These are phyloP conservation scores for Drosophila sp. DNA, from an alignment of 1,140 invertebrate species.

Conservation along the genomic window DNA sequence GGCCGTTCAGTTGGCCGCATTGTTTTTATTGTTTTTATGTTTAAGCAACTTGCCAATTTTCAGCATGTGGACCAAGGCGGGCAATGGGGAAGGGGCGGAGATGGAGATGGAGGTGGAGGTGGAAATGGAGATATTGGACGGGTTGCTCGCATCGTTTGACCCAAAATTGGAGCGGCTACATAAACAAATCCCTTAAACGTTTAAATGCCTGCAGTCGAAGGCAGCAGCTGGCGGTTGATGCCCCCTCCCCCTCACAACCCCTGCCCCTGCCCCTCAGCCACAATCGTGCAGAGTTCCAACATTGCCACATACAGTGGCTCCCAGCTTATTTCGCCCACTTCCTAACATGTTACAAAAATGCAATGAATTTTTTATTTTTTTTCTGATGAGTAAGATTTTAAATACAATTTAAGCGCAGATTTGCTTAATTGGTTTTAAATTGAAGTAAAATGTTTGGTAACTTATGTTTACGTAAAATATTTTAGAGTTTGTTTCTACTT, in stretches of 20 bases:
- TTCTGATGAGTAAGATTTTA: too few relatives aligned
- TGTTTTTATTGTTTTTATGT: slow-evolving; percentile 82
- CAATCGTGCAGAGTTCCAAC: slow-evolving; percentile 15
- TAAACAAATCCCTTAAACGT: slow-evolving; percentile 82
- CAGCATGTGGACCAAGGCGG: slow-evolving; percentile 31
- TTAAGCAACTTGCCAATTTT: slow-evolving; percentile 70
- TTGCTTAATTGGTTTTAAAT: too few relatives aligned
- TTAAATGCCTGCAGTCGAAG: slow-evolving; percentile 73
- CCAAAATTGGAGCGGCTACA: slow-evolving; percentile 55
- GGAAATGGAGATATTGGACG: not conserved
- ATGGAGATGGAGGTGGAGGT: not conserved
- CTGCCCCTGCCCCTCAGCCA: too few relatives aligned
- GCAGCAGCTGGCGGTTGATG: slow-evolving; percentile 63
- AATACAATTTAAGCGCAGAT: too few relatives aligned
- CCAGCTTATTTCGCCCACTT: too few relatives aligned
- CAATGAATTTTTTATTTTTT: too few relatives aligned
- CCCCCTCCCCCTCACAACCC: slow-evolving; percentile 9
- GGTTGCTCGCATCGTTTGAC: slow-evolving; percentile 35
- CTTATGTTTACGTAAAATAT: too few relatives aligned
- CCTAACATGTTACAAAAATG: too few relatives aligned
- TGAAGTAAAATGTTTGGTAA: too few relatives aligned
- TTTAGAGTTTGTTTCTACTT: too few relatives aligned
- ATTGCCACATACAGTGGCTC: slow-evolving; percentile 19
- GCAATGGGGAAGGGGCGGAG: slow-evolving; percentile 19
- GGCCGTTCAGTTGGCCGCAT: slow-evolving; percentile 74